These are phyloP conservation scores for Frieseomelitta varia DNA, from an alignment of 1,140 invertebrate species.

Conservation along the genomic window DNA sequence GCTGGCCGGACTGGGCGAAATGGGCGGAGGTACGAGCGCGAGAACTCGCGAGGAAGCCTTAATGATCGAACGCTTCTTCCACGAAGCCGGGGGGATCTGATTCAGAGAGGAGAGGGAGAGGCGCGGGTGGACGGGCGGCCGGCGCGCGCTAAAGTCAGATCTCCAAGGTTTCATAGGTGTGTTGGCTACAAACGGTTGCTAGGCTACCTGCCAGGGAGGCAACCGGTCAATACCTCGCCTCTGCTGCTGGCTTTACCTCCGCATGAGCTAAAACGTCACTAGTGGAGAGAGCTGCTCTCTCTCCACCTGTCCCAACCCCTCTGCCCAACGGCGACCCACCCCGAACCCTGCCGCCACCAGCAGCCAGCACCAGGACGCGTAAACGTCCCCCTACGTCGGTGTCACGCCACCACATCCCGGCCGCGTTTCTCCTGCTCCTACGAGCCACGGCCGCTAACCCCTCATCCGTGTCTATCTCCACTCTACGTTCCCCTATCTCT, in stretches of 20 bases:
- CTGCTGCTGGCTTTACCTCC: constrained; percentile 73
- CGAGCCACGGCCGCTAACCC: constrained; percentile 28
- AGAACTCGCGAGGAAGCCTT: constrained; percentile 75
- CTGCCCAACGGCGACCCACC: constrained; percentile 22
- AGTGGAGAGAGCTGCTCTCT: constrained; percentile 71
- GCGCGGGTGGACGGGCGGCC: constrained; percentile 61
- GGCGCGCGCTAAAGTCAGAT: constrained; percentile 73
- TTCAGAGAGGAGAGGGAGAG: constrained; percentile 61
- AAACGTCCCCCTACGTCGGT: constrained; percentile 5
- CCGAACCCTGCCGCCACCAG: constrained; percentile 39
- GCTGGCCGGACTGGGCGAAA: constrained; percentile 10
- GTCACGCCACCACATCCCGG: constrained; percentile 13
- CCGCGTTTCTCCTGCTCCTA: constrained; percentile 25
- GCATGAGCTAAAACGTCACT: constrained; percentile 75
- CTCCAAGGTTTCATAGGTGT: constrained; percentile 80
- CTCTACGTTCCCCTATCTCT: constrained; percentile 9
- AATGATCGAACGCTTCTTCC: constrained; percentile 76
- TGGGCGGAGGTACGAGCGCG: constrained; percentile 64
- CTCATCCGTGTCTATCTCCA: constrained; percentile 41
- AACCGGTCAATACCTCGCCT: constrained; percentile 78
- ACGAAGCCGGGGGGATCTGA: constrained; percentile 73
- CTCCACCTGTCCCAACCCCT: constrained; percentile 63
- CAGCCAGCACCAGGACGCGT: constrained; percentile 54
- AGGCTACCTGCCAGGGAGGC: constrained; percentile 74
- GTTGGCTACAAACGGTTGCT: constrained; percentile 78